Base-by-base conservation (phyloP, 1,140 invertebrate genomes). In the Drosophila sulfurigaster region DNA sequence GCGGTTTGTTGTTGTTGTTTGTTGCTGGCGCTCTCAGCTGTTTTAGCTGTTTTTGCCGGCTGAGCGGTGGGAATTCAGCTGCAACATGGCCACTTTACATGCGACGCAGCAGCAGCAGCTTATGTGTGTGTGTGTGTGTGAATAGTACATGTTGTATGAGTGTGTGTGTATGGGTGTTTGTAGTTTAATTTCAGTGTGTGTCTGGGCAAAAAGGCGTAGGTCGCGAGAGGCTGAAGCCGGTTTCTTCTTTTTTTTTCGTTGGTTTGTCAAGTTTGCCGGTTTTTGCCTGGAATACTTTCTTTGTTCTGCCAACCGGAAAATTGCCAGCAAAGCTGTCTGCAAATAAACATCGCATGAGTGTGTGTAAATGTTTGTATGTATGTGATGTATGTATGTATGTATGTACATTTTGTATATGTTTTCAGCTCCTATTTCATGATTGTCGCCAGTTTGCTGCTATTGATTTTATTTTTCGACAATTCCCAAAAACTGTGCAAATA, bases 11-110 rank as follows among this genome's bases (percentile, higher is more conserved):
- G n/a, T 25, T 41, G 32, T 56, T 56, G 25, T 52, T 52, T 8
- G 13, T 49, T 49, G 16, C 48, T 62, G 20, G 67, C 54, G 66
- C 71, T 88, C 82, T 88, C 83, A 89, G 83, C 83, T 86, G 82
- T 86, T 86, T 86, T 70, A 59, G 62, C 75, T 69, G 71, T 67
- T 73, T 63, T 73, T 57, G 79, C 76, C 79, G 76, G 78, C 70
- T 75, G 56, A 78, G 65, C 68, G 72, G 46, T 69, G 75, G 74
- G 69, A 87, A 88, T 87, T 87, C 83, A 79, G 83, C 83, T 87
- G 82, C 83, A 88, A 75, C 85, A 79, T 83, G 66, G 86, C 82
- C 67, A 82, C 76, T 86, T 82, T 79, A 80, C 68, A 87, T 85
- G 63, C 38, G 49, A 20, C 35, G 13, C 45, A 5, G 32, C 5